These are phyloP conservation scores for Antennarius striatus DNA, from an alignment of 2,113 vertebrate species.

Conservation along the genomic window DNA sequence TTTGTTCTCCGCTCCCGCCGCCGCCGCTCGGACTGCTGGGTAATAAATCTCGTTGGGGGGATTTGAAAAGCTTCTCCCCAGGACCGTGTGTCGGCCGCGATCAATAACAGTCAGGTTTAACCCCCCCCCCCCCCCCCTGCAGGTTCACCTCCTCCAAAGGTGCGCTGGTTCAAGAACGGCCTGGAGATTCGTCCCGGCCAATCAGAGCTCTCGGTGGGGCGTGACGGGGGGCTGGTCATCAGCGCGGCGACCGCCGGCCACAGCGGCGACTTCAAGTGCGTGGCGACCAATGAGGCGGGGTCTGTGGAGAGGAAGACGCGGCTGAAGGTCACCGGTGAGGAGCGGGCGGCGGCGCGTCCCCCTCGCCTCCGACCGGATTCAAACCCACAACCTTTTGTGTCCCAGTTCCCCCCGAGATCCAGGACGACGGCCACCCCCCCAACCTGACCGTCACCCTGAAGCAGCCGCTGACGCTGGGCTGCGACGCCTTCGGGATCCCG, in stretches of 20 bases:
- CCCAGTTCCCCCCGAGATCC: slow-evolving; percentile 85
- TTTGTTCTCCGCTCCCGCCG: slow-evolving; percentile 51
- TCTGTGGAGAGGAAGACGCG: slow-evolving; percentile 81
- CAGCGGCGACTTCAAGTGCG: slow-evolving; percentile 85
- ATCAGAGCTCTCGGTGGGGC: slow-evolving; percentile 72
- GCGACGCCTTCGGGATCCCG: slow-evolving; percentile 82
- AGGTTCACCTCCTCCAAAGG: slow-evolving; percentile 83
- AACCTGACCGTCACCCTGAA: slow-evolving; percentile 83
- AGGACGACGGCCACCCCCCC: slow-evolving; percentile 68
- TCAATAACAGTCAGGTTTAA: slow-evolving; percentile 27
- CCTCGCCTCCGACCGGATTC: background rate
- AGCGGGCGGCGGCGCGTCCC: background rate
- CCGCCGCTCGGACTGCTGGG: slow-evolving; percentile 6
- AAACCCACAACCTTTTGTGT: slow-evolving; percentile 7
- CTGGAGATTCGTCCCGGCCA: slow-evolving; percentile 76
- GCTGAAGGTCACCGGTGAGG: slow-evolving; percentile 84
- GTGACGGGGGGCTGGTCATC: slow-evolving; percentile 83
- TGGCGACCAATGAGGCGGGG: slow-evolving; percentile 86
- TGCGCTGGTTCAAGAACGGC: slow-evolving; percentile 85
- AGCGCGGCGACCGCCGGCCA: slow-evolving; percentile 76
- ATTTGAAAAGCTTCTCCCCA: too few species aligned
- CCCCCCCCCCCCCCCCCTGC: background rate
- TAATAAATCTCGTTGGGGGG: too few species aligned
- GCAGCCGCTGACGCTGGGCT: slow-evolving; percentile 84
- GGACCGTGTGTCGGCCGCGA: slow-evolving; percentile 14